These are phyloP conservation scores for Oscheius sp. DNA, from an alignment of 2,888 invertebrate genomes.

Conservation along the genomic window DNA sequence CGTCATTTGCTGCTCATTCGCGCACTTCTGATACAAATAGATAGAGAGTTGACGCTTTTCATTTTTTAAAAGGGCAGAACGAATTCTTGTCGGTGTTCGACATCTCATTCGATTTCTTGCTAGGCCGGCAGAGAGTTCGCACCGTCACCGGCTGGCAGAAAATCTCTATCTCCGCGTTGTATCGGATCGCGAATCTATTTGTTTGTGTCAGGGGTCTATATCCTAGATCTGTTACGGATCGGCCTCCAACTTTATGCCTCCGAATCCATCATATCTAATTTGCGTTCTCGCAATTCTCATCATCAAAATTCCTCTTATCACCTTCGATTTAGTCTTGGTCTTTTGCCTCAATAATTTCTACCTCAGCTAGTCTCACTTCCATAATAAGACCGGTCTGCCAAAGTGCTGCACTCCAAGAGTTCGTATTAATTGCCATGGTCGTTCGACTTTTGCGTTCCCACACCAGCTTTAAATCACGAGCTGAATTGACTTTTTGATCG, in stretches of 20 bases:
- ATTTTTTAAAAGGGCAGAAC: not conserved
- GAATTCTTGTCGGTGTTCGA: not conserved
- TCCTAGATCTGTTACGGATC: constrained; percentile 30
- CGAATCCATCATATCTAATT: constrained; percentile 31
- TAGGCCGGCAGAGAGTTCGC: not conserved
- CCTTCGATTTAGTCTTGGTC: not conserved
- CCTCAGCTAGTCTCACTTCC: constrained; percentile 7
- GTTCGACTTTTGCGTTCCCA: not conserved
- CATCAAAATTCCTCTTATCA: constrained; percentile 3
- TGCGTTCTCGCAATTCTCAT: constrained; percentile 6
- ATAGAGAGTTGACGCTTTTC: not conserved
- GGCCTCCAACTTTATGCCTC: constrained; percentile 27
- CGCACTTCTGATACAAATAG: constrained; percentile 2
- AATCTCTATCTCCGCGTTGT: constrained; percentile 23
- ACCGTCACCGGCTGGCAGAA: constrained; percentile 26
- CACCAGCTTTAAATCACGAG: not conserved
- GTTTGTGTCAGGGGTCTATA: constrained; percentile 31
- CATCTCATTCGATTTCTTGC: not conserved
- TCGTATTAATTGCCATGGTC: constrained; percentile 12
- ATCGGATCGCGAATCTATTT: constrained; percentile 32
- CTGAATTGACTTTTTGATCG: not conserved
- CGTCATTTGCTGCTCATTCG: constrained; percentile 25
- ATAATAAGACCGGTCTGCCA: constrained; percentile 9
- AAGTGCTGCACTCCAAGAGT: constrained; percentile 4
- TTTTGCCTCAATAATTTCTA: constrained; percentile 5